phyloP scores from a whole-genome alignment of 2,888 invertebrate genomes.

The Melieria omissa region DNA sequence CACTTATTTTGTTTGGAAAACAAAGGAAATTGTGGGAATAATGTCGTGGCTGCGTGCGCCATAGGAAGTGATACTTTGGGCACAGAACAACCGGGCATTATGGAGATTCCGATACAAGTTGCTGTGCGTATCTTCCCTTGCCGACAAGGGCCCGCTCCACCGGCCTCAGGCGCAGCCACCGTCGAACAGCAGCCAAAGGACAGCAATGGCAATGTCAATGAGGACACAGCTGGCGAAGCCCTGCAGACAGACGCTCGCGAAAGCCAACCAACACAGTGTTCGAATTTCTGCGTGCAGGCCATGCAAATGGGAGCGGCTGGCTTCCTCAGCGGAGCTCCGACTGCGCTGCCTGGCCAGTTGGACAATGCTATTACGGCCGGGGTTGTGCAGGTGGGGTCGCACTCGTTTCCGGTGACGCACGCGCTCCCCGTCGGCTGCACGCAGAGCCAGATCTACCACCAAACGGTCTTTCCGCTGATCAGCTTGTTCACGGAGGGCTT shows the following conservation, averaged over 20 bases:
- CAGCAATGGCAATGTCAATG: constrained; percentile 43
- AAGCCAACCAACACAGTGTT: constrained; percentile 22
- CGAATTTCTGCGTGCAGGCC: constrained; percentile 56
- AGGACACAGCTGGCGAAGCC: not conserved
- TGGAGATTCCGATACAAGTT: constrained; percentile 81
- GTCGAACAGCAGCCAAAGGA: constrained; percentile 31
- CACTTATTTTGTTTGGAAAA: not conserved
- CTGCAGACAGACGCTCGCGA: not conserved
- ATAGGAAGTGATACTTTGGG: too few species aligned
- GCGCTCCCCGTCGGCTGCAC: constrained; percentile 72
- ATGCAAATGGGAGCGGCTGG: constrained; percentile 57
- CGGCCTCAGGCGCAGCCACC: not conserved
- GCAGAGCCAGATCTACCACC: constrained; percentile 74
- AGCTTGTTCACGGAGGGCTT: constrained; percentile 78
- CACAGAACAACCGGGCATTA: constrained; percentile 51
- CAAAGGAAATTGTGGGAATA: not conserved
- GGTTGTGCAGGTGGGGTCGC: constrained; percentile 62
- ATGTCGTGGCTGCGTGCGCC: too few species aligned
- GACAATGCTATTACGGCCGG: constrained; percentile 60
- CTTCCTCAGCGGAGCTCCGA: constrained; percentile 13
- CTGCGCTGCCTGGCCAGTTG: constrained; percentile 42
- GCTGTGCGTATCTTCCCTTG: constrained; percentile 75
- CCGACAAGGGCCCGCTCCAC: constrained; percentile 67
- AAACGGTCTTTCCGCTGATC: constrained; percentile 75
- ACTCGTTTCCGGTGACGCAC: constrained; percentile 69